phyloP scores from a whole-genome alignment of 2,888 invertebrate genomes.

The Drosophila eohydei region DNA sequence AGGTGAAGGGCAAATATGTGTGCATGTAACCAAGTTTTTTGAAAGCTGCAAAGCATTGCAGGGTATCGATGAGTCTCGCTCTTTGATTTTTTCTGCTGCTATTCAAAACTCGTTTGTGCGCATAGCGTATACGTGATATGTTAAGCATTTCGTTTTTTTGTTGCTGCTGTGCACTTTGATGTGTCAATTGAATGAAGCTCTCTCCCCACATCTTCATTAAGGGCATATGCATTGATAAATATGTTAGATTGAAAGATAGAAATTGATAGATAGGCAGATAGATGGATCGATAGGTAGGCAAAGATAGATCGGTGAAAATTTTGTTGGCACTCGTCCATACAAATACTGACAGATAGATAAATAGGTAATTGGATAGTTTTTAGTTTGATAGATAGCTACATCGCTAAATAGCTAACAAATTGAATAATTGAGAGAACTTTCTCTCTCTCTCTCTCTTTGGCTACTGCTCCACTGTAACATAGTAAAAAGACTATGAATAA shows the following conservation, averaged over 20 bases:
- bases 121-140: slow-evolving; percentile 50
- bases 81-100: background rate
- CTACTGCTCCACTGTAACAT: background rate
- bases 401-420: background rate
- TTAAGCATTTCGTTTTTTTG: slow-evolving; percentile 3
- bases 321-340: too few relatives aligned
- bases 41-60: too few relatives aligned
- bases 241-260: background rate
- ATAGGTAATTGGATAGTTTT: background rate
- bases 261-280: background rate
- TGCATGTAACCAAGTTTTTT: too few relatives aligned
- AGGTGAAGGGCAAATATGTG: too few relatives aligned
- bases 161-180: slow-evolving; percentile 18
- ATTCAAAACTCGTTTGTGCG: slow-evolving; percentile 21
- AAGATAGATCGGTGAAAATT: background rate
- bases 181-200: slow-evolving; percentile 3
- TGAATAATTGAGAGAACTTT: background rate
- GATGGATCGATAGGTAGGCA: background rate
- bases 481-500: background rate
- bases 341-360: background rate
- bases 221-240: background rate
- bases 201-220: background rate
- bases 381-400: background rate
- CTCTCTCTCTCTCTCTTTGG: too few relatives aligned
- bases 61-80: background rate